These are phyloP conservation scores for Littorina saxatilis DNA, from an alignment of 1,140 invertebrate genomes.

Conservation along the genomic window DNA sequence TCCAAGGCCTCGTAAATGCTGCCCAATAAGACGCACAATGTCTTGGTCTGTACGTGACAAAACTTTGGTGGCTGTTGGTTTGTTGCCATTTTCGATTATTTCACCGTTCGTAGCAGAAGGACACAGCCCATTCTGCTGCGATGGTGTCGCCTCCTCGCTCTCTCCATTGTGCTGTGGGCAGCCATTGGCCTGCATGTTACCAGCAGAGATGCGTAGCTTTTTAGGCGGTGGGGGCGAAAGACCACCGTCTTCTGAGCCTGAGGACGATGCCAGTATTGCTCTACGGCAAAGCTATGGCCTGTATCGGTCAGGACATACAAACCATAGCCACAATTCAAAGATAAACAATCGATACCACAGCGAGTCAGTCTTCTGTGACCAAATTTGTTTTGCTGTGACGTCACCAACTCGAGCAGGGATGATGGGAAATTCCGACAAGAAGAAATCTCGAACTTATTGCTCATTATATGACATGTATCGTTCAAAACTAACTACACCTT, in stretches of 20 bases:
- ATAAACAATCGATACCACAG: conserved; percentile 38
- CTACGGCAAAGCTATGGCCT: conserved; percentile 55
- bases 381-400: conserved; percentile 73
- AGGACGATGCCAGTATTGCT: conserved; percentile 94
- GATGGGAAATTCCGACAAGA: conserved; percentile 63
- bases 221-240: conserved; percentile 93
- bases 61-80: conserved; percentile 50
- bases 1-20: conserved; percentile 94
- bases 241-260: conserved; percentile 93
- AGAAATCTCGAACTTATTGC: conserved; percentile 16
- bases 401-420: conserved; percentile 64
- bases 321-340: conserved; percentile 50
- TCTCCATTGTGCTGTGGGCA: conserved; percentile 72
- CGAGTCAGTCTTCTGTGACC: conserved; percentile 50
- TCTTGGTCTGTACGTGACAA: conserved; percentile 91
- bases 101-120: conserved; percentile 77
- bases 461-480: neutral
- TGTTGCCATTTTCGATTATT: conserved; percentile 64
- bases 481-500: neutral
- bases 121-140: conserved; percentile 73
- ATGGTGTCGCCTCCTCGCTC: conserved; percentile 60
- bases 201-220: conserved; percentile 83
- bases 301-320: conserved; percentile 52
- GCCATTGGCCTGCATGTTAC: conserved; percentile 74
- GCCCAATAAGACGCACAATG: conserved; percentile 95